Evolutionary conservation across 2,113 vertebrate species (phyloP), one percentile per base, ranked within the genome.

Genomic region (Sakesphorus luctuosus): DNA sequence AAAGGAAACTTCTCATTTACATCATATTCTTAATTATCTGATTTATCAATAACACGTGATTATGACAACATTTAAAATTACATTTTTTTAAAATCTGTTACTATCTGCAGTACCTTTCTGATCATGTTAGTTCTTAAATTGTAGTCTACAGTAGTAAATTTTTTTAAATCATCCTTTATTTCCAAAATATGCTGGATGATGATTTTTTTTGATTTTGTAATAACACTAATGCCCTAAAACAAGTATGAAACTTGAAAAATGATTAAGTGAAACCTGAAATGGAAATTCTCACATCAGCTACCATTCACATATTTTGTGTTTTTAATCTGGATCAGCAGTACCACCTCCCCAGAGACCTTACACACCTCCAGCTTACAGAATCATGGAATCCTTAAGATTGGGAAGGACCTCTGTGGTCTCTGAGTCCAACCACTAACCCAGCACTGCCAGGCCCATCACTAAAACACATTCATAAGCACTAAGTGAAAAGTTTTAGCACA

Each of bases 341-440:
- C 3, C 40, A 28, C 1, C 0, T 5, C 24, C 21, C 31, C 17
- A 40, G 8, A 49, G 31, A 53, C 7, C 5, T 44, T 16, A 21
- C 10, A 6, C 0, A 0, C 2, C 61, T 65, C 10, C 1, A 2
- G 3, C 14, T 10, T 3, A 8, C 5, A 46, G 36, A 89, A 59
- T n/a, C 52, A 44, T 13, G 36, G 26, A 36, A 50, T 52, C 33
- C 21, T 40, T 33, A 36, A 15, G 11, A 11, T 1, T 59, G 33
- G 61, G 28, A 59, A 59, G 6, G 33, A 19, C 23, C 8, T 52
- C 36, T 10, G 9, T 24, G 28, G 24, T 11, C 26, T 24, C 33
- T 17, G 26, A 89, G 12, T 18, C 43, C 36, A 28, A 0, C 18
- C 59, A 18, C 18, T 38, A 33, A n/a, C 14, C 17, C 31, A 56